Conservation (phyloP, 1,140 invertebrate genomes). For the Mycetomoellerius zeteki region DNA sequence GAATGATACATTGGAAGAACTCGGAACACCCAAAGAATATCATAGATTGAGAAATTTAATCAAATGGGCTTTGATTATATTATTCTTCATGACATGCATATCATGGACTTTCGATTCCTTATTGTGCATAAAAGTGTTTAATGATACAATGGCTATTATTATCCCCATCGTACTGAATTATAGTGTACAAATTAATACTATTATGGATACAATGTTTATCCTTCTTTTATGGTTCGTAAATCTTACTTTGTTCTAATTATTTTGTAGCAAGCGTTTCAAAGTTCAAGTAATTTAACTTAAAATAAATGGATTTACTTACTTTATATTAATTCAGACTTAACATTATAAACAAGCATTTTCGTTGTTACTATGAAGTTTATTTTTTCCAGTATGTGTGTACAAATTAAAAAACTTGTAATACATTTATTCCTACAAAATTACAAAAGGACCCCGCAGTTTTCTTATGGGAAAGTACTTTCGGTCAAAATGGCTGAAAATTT, state of each 20-base stretch:
- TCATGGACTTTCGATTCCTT: neutral
- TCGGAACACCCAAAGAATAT: constrained; percentile 8
- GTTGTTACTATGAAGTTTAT: no score
- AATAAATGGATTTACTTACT: no score
- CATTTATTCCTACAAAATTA: no score
- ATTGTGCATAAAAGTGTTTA: neutral
- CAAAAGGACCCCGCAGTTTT: no score
- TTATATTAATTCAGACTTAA: no score
- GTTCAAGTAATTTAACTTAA: no score
- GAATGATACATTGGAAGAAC: constrained; percentile 31
- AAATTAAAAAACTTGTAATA: no score
- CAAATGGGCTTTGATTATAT: neutral
- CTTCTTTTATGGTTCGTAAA: constrained; percentile 14
- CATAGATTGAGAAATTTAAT: neutral
- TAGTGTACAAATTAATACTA: neutral
- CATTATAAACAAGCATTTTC: no score
- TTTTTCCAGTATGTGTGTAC: no score
- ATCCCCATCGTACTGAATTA: neutral
- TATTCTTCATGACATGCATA: neutral
- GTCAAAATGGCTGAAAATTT: no score
- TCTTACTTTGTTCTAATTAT: neutral
- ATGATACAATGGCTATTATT: neutral
- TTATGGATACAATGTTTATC: neutral
- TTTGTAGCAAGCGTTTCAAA: neutral
- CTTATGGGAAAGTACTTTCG: no score